Base-by-base conservation (phyloP, 2,888 invertebrate genomes). In the Harmothoe impar region DNA sequence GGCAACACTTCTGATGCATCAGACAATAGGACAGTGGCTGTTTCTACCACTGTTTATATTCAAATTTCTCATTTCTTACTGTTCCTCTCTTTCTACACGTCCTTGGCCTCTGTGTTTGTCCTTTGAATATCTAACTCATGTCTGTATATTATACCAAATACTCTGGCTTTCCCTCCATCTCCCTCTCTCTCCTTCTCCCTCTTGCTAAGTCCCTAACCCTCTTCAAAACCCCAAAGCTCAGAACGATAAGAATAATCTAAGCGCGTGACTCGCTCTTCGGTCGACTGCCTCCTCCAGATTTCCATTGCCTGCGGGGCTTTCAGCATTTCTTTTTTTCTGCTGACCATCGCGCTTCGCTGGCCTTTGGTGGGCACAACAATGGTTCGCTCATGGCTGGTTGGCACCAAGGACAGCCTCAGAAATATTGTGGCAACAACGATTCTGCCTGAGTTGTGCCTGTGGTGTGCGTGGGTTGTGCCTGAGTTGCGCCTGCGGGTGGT, bases 351-450 rank as follows among this genome's bases (percentile, higher is more conserved):
- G 25, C 29, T 72, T n/a, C 72, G 72, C 29, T 29, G 72, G 72
- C 25, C 15, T 25, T 29, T 15, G 25, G 84, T 15, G 35, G 35
- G 43, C 43, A 72, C 72, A 29, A 72, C 72, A 72, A 72, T 72
- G 72, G 72, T 25, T 43, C 25, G 1, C n/a, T 33, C 84, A 84
- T 25, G 84, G 23, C 33, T 43, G n/a, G 23, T n/a, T 12, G 43
- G 29, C 43, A 51, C 15, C 43, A 43, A 84, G 84, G 35, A 15
- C 72, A 10, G 23, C 84, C 84, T 84, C 43, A 51, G 84, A 84
- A 84, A 84, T 84, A 43, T 84, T 84, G 84, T 35, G 84, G 84
- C 84, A 84, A 84, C 84, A 84, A 43, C 17, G 84, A 84, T 84
- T 84, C 84, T 84, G 84, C 43, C 1, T 84, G 84, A 84, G 35